A percentile compares a stretch with the other conserved stretches of the same genome.
Conservation (phyloP, 2,113 vertebrate genomes). For the Myrmecophaga tridactyla region DNA sequence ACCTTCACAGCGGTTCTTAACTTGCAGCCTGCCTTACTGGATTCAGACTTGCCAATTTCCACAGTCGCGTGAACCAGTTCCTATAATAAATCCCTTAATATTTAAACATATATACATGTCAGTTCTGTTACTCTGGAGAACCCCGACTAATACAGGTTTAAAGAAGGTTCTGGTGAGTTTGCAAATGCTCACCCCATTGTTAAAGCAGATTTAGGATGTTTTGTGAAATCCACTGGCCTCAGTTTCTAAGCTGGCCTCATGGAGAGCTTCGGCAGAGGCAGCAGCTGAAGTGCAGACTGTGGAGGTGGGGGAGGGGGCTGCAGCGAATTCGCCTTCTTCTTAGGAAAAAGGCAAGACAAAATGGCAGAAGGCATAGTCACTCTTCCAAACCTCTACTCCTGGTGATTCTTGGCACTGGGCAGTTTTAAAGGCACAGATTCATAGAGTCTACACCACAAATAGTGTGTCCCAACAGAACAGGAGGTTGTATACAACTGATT, state of each 20-base stretch:
- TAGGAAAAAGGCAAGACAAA: neutral
- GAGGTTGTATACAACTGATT: neutral
- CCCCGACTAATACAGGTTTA: neutral
- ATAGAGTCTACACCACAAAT: neutral
- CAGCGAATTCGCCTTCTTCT: neutral
- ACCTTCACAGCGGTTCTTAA: too few relatives aligned
- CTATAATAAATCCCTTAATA: too few relatives aligned
- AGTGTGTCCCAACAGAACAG: too few relatives aligned
- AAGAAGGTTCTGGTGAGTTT: slow-evolving; percentile 36
- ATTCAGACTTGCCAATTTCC: too few relatives aligned
- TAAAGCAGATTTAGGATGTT: slow-evolving; percentile 24
- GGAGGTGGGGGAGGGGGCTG: neutral
- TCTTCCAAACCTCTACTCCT: neutral
- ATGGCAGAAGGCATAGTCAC: neutral
- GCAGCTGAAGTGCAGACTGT: neutral
- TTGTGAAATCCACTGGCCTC: slow-evolving; percentile 11
- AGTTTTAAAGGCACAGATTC: neutral
- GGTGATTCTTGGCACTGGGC: neutral
- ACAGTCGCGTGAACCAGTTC: too few relatives aligned
- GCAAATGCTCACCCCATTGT: neutral
- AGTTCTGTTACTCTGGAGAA: too few relatives aligned
- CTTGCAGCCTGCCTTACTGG: too few relatives aligned
- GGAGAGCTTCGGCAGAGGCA: neutral
- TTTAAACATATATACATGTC: too few relatives aligned
- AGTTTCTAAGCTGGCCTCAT: neutral